Percentiles rank a stretch among this genome's conserved stretches.
Evolutionary conservation across 92 coral and sea anemone species (phyloP).

Genomic region (Diadumene lineata): DNA sequence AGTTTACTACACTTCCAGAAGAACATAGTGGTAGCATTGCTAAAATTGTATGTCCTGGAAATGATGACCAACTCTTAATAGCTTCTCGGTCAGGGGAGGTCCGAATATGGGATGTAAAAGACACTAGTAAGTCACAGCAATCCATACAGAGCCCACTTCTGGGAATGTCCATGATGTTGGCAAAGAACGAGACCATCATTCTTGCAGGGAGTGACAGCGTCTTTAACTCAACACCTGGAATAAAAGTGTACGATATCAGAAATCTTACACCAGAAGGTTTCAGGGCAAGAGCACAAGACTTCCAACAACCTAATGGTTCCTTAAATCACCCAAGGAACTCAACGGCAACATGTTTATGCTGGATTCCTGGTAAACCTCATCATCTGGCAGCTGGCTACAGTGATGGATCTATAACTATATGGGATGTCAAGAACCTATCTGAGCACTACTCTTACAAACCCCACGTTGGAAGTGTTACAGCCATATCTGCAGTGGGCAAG

Average conservation of each 20-base stretch:
- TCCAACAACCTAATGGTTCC: conserved; percentile 10
- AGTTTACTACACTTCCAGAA: conserved; percentile 55
- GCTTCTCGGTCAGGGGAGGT: conserved; percentile 71
- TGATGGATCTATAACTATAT: conserved; percentile 59
- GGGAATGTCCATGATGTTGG: conserved; percentile 39
- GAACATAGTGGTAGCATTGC: conserved; percentile 59
- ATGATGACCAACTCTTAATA: conserved; percentile 43
- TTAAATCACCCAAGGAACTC: conserved; percentile 9
- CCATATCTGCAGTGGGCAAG: conserved; percentile 45
- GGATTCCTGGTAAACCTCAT: conserved; percentile 45
- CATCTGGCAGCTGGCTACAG: conserved; percentile 61
- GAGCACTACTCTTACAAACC: conserved; percentile 47
- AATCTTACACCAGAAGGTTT: conserved; percentile 55
- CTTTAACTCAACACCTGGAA: conserved; percentile 16
- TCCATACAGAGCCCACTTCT: conserved; percentile 52
- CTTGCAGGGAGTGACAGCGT: conserved; percentile 42
- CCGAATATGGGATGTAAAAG: conserved; percentile 64
- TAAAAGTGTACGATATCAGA: conserved; percentile 68
- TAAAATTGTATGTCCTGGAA: conserved; percentile 43
- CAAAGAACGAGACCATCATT: conserved; percentile 47
- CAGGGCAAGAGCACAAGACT: conserved; percentile 40
- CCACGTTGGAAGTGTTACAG: conserved; percentile 50
- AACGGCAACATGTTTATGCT: conserved; percentile 35
- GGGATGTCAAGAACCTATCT: conserved; percentile 54
- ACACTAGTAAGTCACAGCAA: conserved; percentile 46